Conservation (phyloP, 53 echinoderm and acorn worm species). For the Mesocentrotus franciscanus region DNA sequence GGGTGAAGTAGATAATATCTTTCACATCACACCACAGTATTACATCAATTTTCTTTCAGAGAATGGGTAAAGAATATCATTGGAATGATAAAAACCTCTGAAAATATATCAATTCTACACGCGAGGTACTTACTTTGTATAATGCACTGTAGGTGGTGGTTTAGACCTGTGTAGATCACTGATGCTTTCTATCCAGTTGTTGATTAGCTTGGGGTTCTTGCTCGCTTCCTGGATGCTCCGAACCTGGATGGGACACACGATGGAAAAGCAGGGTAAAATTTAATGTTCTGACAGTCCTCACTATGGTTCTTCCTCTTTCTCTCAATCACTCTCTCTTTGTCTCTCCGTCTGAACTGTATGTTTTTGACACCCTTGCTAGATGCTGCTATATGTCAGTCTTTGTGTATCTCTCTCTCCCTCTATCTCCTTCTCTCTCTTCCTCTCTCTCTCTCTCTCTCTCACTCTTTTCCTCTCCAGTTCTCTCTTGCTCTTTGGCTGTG, state of each 20-base stretch:
- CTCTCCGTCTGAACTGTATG: background rate
- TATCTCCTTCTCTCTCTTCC: no score
- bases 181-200: constrained; percentile 96
- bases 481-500: no score
- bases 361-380: no score
- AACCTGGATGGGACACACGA: constrained; percentile 57
- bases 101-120: no score
- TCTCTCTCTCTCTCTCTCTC: no score
- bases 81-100: no score
- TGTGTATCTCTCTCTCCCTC: background rate
- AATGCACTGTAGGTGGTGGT: constrained; percentile 99
- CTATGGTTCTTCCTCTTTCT: no score
- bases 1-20: no score
- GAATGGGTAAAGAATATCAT: no score
- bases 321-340: background rate
- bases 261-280: background rate
- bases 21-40: no score
- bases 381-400: background rate
- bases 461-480: no score
- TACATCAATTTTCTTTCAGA: no score
- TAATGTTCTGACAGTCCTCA: background rate
- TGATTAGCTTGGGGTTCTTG: constrained; percentile 91
- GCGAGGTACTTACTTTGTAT: constrained; percentile 87
- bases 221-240: constrained; percentile 95
- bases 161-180: constrained; percentile 93